Conservation (phyloP, 2,797 vertebrate species). For the Macropodus opercularis region DNA sequence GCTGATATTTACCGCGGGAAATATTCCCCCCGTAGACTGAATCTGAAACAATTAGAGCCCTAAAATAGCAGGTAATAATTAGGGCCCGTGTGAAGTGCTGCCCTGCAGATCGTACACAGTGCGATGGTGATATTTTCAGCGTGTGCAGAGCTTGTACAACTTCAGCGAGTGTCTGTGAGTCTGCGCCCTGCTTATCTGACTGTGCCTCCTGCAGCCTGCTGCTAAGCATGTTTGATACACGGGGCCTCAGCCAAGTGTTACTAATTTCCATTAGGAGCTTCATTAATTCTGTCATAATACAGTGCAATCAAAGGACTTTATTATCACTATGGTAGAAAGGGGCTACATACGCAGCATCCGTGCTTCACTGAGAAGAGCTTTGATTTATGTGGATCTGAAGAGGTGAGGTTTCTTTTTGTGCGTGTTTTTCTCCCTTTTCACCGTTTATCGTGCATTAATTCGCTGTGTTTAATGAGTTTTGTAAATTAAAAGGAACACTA, state of each 20-base stretch:
- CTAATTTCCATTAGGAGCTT: slow-evolving; percentile 84
- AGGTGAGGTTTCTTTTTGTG: too few species aligned
- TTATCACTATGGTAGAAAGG: slow-evolving; percentile 63
- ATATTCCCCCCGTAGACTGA: slow-evolving; percentile 25
- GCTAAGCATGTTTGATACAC: slow-evolving; percentile 63
- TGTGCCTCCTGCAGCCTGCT: slow-evolving; percentile 51
- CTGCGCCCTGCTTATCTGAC: slow-evolving; percentile 62
- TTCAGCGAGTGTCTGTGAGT: slow-evolving; percentile 39
- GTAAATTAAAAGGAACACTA: slow-evolving; percentile 1
- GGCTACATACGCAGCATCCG: slow-evolving; percentile 22
- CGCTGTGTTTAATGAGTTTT: neutral
- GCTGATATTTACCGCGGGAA: slow-evolving; percentile 40
- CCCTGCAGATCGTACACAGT: slow-evolving; percentile 34
- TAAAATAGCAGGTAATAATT: slow-evolving; percentile 61
- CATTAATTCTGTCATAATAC: slow-evolving; percentile 82
- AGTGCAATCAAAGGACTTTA: slow-evolving; percentile 72
- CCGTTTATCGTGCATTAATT: too few species aligned
- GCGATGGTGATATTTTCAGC: slow-evolving; percentile 43
- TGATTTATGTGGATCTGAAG: too few species aligned
- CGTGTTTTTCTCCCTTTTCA: too few species aligned
- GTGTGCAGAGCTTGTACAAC: slow-evolving; percentile 23
- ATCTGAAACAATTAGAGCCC: slow-evolving; percentile 57
- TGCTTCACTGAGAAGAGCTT: neutral
- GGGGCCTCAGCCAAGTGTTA: slow-evolving; percentile 69
- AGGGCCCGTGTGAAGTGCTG: slow-evolving; percentile 30